Evolutionary conservation across 2,888 invertebrate genomes (phyloP).

Genomic region (Cartodere bifasciata): DNA sequence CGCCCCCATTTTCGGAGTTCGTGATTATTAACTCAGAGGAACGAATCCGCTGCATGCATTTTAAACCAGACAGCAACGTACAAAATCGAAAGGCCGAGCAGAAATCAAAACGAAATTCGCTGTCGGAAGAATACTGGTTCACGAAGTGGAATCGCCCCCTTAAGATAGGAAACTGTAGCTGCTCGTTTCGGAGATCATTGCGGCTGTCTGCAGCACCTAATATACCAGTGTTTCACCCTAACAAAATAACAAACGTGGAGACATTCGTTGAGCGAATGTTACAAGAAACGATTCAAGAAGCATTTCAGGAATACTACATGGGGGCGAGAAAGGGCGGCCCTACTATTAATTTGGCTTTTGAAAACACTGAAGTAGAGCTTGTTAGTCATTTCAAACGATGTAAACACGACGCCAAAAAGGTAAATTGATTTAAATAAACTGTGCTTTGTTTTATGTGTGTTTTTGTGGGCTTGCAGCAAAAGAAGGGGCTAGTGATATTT

Average conservation of each 20-base stretch:
- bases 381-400: constrained; percentile 9
- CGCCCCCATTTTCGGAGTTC: constrained; percentile 30
- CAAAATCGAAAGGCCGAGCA: constrained; percentile 16
- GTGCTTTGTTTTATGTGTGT: too few species aligned
- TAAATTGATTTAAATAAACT: too few species aligned
- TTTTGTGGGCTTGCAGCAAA: constrained; percentile 12
- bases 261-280: constrained; percentile 31
- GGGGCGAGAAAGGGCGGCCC: constrained; percentile 17
- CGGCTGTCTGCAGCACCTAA: constrained; percentile 25
- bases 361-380: constrained; percentile 17
- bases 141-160: constrained; percentile 35
- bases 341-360: constrained; percentile 28
- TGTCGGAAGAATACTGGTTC: constrained; percentile 39
- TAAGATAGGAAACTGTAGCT: constrained; percentile 30
- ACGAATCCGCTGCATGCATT: constrained; percentile 29
- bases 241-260: constrained; percentile 27
- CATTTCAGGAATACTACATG: constrained; percentile 29
- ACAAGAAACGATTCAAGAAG: constrained; percentile 31
- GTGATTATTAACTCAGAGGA: constrained; percentile 27
- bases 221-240: too few species aligned
- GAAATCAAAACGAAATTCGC: constrained; percentile 25
- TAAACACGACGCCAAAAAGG: constrained; percentile 7
- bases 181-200: constrained; percentile 33
- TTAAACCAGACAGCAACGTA: constrained; percentile 23
- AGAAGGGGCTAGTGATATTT: constrained; percentile 45